Conservation (phyloP, 1,140 invertebrate genomes). For the Carcinoscorpius rotundicauda region DNA sequence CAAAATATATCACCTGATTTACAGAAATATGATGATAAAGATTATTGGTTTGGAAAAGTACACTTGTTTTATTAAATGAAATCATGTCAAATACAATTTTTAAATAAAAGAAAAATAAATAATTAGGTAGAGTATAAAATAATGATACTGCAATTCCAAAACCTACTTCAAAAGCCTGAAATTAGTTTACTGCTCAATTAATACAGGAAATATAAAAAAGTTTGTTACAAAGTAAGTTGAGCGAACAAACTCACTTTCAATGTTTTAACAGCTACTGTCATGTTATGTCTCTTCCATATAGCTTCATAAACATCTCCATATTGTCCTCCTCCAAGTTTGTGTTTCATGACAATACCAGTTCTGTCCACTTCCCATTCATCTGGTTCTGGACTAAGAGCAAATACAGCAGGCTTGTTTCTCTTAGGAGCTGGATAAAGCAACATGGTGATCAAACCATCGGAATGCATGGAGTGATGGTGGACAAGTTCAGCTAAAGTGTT, state of each 20-base stretch:
- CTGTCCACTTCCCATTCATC: constrained; percentile 98
- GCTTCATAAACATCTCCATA: constrained; percentile 99
- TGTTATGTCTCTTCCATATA: constrained; percentile 92
- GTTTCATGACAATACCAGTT: constrained; percentile 97
- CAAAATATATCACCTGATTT: too few species aligned
- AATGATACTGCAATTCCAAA: too few species aligned
- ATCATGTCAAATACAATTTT: too few species aligned
- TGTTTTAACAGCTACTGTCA: constrained; percentile 95
- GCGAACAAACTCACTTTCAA: constrained; percentile 47
- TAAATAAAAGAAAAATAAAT: too few species aligned
- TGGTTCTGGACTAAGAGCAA: constrained; percentile 75
- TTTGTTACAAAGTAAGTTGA: neutral
- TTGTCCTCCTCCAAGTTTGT: constrained; percentile 93
- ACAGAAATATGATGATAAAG: too few species aligned
- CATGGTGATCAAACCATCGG: constrained; percentile 91
- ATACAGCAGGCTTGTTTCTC: constrained; percentile 89
- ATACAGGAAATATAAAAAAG: neutral
- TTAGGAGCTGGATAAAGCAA: constrained; percentile 95
- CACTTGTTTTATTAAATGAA: too few species aligned
- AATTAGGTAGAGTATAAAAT: too few species aligned
- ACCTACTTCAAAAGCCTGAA: too few species aligned
- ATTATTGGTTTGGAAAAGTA: too few species aligned
- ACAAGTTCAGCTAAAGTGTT: constrained; percentile 94
- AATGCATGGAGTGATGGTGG: constrained; percentile 92
- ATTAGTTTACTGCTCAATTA: too few species aligned